A percentile compares a stretch with the other conserved stretches of the same genome.
Evolutionary conservation across 2,888 invertebrate species (phyloP).

Genomic region (Scaeva pyrastri): DNA sequence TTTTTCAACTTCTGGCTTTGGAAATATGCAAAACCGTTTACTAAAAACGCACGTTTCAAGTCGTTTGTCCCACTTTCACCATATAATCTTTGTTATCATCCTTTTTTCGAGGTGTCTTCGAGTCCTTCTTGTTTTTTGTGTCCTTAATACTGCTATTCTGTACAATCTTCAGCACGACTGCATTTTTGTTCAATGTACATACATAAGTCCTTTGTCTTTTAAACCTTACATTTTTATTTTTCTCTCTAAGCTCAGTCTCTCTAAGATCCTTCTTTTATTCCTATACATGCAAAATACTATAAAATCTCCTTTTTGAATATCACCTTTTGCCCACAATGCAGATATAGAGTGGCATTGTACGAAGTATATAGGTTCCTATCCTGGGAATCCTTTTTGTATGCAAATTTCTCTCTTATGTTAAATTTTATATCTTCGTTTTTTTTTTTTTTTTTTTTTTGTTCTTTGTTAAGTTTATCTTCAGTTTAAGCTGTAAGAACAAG

Average conservation of each 20-base stretch:
- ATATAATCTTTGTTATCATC: conserved; percentile 38
- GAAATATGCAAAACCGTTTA: conserved; percentile 40
- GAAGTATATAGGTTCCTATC: not conserved
- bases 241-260: conserved; percentile 18
- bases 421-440: conserved; percentile 4
- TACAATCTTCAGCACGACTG: conserved; percentile 39
- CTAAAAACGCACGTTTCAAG: conserved; percentile 52
- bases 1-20: not conserved
- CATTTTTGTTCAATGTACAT: conserved; percentile 29
- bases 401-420: conserved; percentile 45
- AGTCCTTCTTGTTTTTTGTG: conserved; percentile 26
- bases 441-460: conserved; percentile 14
- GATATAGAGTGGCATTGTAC: conserved; percentile 43
- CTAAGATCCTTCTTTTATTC: not conserved
- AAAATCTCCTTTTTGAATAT: conserved; percentile 32
- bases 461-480: not conserved
- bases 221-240: not conserved
- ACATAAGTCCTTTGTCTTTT: conserved; percentile 15
- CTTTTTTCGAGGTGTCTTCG: not conserved
- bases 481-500: not conserved
- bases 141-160: not conserved
- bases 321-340: conserved; percentile 53
- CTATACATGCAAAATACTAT: not conserved
- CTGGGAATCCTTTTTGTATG: conserved; percentile 62
- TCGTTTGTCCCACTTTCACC: conserved; percentile 34